Conservation (phyloP, 2,113 vertebrate genomes). For the Lampris incognitus region DNA sequence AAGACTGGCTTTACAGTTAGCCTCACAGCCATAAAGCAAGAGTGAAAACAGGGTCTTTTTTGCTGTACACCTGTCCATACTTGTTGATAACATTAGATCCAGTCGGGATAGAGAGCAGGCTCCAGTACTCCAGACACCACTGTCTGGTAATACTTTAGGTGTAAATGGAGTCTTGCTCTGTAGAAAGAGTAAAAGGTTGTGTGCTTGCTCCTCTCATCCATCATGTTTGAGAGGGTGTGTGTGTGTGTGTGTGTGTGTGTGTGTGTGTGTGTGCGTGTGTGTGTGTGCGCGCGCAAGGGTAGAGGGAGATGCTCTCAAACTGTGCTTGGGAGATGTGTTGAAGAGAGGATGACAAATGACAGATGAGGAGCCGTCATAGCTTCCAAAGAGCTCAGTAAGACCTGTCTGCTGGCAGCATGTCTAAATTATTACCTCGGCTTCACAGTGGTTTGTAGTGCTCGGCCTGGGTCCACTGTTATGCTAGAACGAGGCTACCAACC, state of each 20-base stretch:
- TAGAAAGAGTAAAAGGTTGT: constrained; percentile 57
- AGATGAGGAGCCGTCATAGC: constrained; percentile 76
- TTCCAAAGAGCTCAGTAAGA: constrained; percentile 75
- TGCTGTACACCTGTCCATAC: constrained; percentile 59
- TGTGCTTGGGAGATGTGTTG: constrained; percentile 69
- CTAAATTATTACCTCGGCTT: constrained; percentile 76
- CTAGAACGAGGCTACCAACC: constrained; percentile 34
- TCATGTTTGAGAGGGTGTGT: constrained; percentile 60
- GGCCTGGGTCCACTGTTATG: constrained; percentile 33
- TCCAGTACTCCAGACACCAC: constrained; percentile 30
- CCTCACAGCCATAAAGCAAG: not conserved
- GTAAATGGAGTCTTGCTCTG: constrained; percentile 76
- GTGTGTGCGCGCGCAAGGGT: constrained; percentile 19
- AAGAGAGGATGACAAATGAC: constrained; percentile 73
- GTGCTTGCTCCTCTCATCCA: constrained; percentile 66
- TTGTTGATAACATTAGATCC: constrained; percentile 39
- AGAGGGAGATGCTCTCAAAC: constrained; percentile 72
- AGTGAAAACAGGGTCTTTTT: constrained; percentile 23
- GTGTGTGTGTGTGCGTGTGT: not conserved
- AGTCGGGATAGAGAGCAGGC: constrained; percentile 36
- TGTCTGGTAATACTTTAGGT: constrained; percentile 58
- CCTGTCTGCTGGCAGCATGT: constrained; percentile 65
- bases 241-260: constrained; percentile 53
- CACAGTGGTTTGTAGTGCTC: constrained; percentile 46
- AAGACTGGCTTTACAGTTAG: not conserved